phyloP scores from a whole-genome alignment of 2,797 vertebrate species.

The Ataeniobius toweri region DNA sequence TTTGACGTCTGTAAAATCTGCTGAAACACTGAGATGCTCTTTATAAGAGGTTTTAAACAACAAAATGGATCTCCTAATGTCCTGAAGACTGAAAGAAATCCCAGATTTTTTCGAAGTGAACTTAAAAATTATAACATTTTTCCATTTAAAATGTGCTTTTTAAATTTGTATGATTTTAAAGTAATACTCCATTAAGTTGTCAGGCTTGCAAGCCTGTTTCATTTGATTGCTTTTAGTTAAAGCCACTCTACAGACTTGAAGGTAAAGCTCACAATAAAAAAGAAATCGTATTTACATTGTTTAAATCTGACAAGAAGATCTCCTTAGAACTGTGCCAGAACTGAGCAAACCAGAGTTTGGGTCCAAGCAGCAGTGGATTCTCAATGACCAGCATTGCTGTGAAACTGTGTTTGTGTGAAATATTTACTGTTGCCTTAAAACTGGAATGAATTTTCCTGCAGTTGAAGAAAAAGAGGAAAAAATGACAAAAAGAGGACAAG shows the following conservation, averaged over 20 bases:
- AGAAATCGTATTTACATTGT: not conserved
- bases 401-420: not conserved
- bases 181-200: too few relatives aligned
- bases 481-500: not conserved
- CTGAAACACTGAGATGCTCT: conserved; percentile 10
- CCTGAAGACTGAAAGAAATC: not conserved
- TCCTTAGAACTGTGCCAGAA: too few relatives aligned
- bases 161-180: not conserved
- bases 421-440: not conserved
- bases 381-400: not conserved
- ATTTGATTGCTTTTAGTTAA: not conserved
- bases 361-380: not conserved
- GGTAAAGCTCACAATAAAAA: not conserved
- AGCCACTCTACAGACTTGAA: not conserved
- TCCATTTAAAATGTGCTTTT: not conserved
- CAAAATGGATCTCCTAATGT: conserved; percentile 12
- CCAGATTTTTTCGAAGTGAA: not conserved
- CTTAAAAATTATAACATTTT: not conserved
- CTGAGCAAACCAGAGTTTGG: not conserved
- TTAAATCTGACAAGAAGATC: not conserved
- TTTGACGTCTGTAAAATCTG: conserved; percentile 17
- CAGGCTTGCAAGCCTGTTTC: too few relatives aligned
- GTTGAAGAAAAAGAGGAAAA: not conserved
- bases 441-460: not conserved
- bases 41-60: conserved; percentile 4